These are phyloP conservation scores for Mycalesis mineus DNA, from an alignment of 2,888 invertebrate species.

Conservation along the genomic window DNA sequence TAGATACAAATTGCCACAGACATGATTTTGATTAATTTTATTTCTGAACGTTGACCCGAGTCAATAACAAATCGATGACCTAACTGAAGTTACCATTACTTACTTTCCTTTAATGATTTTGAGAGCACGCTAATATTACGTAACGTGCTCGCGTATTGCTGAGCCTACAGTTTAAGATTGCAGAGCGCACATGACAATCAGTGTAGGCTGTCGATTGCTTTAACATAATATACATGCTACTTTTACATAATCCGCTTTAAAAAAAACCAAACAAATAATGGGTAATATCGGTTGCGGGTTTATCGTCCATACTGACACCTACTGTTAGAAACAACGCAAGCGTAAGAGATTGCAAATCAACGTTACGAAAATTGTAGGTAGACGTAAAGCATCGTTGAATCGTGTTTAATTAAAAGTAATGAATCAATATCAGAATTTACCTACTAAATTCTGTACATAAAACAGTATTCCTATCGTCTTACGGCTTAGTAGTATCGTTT, in stretches of 20 bases:
- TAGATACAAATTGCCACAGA: neutral
- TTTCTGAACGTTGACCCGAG: neutral
- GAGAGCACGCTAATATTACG: neutral
- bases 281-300: neutral
- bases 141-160: neutral
- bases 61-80: neutral
- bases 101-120: neutral
- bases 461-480: no score
- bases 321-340: neutral
- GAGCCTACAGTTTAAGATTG: neutral
- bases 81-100: neutral
- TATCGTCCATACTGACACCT: neutral
- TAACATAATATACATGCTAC: neutral
- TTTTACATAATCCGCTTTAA: neutral
- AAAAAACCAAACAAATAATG: no score
- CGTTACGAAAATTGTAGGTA: neutral
- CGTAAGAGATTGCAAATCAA: slow-evolving; percentile 1
- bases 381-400: neutral
- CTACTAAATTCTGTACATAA: no score
- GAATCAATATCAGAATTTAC: no score
- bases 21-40: neutral
- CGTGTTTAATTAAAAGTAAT: no score
- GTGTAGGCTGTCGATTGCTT: neutral
- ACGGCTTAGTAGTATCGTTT: no score
- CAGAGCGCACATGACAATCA: neutral